phyloP scores from a whole-genome alignment of 1,140 invertebrate genomes.

The Drosophila suzukii region DNA sequence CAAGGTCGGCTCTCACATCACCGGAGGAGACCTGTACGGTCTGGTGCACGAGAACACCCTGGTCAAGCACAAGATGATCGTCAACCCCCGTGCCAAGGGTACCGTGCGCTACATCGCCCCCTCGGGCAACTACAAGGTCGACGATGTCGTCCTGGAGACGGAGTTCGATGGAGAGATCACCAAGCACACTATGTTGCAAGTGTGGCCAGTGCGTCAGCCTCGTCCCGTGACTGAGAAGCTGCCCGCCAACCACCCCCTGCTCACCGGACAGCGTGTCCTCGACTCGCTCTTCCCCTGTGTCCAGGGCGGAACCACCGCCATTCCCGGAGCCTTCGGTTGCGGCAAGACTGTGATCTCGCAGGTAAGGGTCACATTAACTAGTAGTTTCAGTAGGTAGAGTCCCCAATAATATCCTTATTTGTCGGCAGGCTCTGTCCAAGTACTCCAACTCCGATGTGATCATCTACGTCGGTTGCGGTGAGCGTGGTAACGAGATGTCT shows the following conservation, averaged over 20 bases:
- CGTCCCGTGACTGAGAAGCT: conserved; percentile 99
- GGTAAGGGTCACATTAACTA: conserved; percentile 20
- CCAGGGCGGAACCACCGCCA: conserved; percentile 99
- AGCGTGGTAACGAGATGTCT: conserved; percentile 95
- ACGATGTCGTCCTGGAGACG: conserved; percentile 97
- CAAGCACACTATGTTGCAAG: conserved; percentile 97
- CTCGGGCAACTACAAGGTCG: conserved; percentile 96
- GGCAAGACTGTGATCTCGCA: conserved; percentile 98
- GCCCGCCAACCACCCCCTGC: conserved; percentile 98
- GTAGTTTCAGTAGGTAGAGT: neutral
- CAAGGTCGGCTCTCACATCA: conserved; percentile 97
- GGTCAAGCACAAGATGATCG: conserved; percentile 98
- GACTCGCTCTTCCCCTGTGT: conserved; percentile 99
- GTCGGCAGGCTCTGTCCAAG: conserved; percentile 93
- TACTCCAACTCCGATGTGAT: conserved; percentile 99
- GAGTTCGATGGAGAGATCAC: conserved; percentile 98
- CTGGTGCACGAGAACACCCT: conserved; percentile 98
- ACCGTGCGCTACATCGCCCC: conserved; percentile 98
- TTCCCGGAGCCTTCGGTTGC: conserved; percentile 96
- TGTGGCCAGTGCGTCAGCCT: conserved; percentile 98
- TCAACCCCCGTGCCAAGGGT: conserved; percentile 97
- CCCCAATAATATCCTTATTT: neutral
- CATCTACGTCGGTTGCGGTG: conserved; percentile 99
- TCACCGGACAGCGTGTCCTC: conserved; percentile 98
- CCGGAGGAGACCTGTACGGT: conserved; percentile 98